phyloP scores from a whole-genome alignment of 2,797 vertebrate genomes.

The Carcharodon carcharias region DNA sequence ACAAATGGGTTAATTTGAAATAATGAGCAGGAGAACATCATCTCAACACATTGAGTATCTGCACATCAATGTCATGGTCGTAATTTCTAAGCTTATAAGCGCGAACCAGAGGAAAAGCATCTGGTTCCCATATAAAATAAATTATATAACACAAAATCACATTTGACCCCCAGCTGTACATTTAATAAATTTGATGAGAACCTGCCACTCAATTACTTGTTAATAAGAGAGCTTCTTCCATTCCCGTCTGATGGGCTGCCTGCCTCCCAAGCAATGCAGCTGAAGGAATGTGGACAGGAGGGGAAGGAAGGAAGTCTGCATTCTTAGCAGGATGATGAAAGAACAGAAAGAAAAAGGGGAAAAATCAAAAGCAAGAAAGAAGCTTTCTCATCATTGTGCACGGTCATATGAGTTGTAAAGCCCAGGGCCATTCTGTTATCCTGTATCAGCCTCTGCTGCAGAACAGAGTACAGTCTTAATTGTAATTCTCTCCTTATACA shows the following conservation, averaged over 20 bases:
- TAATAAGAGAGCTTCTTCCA: neutral
- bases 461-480: neutral
- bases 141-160: neutral
- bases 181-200: neutral
- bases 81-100: neutral
- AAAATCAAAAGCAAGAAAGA: neutral
- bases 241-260: neutral
- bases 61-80: neutral
- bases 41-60: neutral
- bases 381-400: neutral
- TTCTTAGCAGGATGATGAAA: neutral
- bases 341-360: no score
- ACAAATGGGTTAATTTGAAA: neutral
- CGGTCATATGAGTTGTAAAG: neutral
- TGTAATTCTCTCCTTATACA: neutral
- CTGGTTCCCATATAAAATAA: neutral
- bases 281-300: neutral
- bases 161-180: neutral
- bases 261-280: neutral
- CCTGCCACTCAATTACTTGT: neutral
- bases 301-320: neutral
- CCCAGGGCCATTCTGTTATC: neutral
- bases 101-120: neutral
- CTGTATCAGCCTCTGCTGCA: neutral
- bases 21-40: neutral